Evolutionary conservation across 2,113 vertebrate genomes (phyloP).

Genomic region (Cryptoleucopteryx plumbea): DNA sequence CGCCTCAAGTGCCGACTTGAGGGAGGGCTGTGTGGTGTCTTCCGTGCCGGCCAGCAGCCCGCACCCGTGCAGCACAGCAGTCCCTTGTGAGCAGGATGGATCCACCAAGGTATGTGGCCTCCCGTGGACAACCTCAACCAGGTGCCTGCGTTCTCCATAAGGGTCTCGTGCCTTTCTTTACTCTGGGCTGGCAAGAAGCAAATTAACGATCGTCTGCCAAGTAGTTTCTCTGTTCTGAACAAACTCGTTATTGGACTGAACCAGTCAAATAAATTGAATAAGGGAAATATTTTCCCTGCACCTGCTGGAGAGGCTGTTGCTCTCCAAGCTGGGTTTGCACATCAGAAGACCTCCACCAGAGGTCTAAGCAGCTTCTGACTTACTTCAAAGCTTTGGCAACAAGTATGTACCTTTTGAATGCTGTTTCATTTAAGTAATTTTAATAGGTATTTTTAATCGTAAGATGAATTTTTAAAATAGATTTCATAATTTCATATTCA

Average conservation of each 20-base stretch:
- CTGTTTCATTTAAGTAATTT: not conserved
- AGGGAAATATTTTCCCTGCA: constrained; percentile 27
- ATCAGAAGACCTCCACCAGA: not conserved
- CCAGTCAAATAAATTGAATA: constrained; percentile 9
- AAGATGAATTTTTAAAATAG: not conserved
- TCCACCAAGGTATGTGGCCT: not conserved
- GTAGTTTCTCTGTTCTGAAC: not conserved
- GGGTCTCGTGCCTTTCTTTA: not conserved
- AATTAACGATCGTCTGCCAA: not conserved
- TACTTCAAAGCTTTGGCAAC: not conserved
- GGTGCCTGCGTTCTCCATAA: fast-evolving
- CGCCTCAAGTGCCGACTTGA: fast-evolving
- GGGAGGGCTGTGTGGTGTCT: not conserved
- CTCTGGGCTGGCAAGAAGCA: not conserved
- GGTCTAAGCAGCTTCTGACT: constrained; percentile 13
- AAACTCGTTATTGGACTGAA: not conserved
- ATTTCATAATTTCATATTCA: not conserved
- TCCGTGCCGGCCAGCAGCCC: fast-evolving
- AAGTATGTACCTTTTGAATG: not conserved
- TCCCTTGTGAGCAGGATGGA: not conserved
- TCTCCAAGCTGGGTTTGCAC: not conserved
- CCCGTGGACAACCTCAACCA: fast-evolving
- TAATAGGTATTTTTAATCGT: not conserved
- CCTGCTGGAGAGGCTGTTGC: constrained; percentile 37
- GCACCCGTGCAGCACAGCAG: fast-evolving